phyloP scores from a whole-genome alignment of 2,797 vertebrate genomes.

The Myotis myotis region DNA sequence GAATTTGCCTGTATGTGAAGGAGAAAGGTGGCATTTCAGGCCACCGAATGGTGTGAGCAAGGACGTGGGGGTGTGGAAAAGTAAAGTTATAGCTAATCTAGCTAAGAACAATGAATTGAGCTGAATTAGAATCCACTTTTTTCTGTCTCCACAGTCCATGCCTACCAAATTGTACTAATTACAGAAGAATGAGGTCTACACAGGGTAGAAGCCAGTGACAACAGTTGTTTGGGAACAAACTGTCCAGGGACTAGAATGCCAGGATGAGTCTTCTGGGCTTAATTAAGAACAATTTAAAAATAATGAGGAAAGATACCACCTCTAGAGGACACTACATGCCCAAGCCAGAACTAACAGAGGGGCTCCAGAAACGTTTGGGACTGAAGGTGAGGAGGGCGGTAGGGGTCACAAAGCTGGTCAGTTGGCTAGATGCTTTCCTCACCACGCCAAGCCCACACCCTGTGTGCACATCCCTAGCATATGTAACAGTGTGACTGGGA shows the following conservation, averaged over 20 bases:
- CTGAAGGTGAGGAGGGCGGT: background rate
- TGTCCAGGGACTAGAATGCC: background rate
- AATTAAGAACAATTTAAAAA: slow-evolving; percentile 13
- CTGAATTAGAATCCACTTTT: background rate
- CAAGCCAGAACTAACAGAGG: background rate
- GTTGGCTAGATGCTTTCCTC: background rate
- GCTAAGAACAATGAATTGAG: background rate
- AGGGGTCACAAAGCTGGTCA: background rate
- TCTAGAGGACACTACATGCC: background rate
- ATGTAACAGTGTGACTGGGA: background rate
- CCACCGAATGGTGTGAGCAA: background rate
- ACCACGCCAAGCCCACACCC: fast-evolving
- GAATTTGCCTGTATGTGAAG: background rate
- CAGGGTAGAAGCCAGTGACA: background rate
- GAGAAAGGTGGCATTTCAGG: background rate
- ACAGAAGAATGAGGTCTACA: background rate
- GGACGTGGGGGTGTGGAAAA: fast-evolving
- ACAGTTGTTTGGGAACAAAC: background rate
- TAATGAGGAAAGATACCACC: background rate
- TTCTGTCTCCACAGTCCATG: background rate
- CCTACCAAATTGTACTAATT: background rate
- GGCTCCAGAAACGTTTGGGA: background rate
- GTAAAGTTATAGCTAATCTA: background rate
- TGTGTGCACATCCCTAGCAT: background rate
- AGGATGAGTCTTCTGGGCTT: background rate